Conservation (phyloP, 2,797 vertebrate genomes). For the Pangasius krempfi region DNA sequence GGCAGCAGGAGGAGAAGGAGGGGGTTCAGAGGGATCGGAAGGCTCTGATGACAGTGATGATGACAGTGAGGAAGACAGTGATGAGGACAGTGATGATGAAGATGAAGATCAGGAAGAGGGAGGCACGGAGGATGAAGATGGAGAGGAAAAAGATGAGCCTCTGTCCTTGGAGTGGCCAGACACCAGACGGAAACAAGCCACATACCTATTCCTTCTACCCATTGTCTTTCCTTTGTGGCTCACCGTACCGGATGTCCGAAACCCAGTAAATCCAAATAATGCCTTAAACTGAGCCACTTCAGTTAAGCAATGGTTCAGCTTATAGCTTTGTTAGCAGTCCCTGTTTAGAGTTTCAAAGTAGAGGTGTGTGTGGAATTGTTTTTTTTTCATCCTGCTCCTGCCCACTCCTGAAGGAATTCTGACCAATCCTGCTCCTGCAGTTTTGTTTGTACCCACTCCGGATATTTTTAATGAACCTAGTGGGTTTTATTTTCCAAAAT, state of each 20-base stretch:
- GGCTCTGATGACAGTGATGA: conserved; percentile 64
- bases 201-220: conserved; percentile 90
- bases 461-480: background rate
- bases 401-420: background rate
- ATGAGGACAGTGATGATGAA: conserved; percentile 70
- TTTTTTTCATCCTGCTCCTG: background rate
- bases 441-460: background rate
- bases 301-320: background rate
- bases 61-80: conserved; percentile 57
- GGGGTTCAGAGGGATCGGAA: conserved; percentile 63
- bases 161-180: conserved; percentile 92
- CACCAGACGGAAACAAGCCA: conserved; percentile 83
- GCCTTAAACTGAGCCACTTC: background rate
- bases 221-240: conserved; percentile 94
- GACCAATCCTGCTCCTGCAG: background rate
- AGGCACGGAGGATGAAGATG: conserved; percentile 66
- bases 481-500: background rate
- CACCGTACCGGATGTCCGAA: conserved; percentile 91
- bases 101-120: conserved; percentile 47
- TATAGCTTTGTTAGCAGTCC: background rate
- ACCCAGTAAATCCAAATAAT: conserved; percentile 75
- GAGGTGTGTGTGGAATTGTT: background rate
- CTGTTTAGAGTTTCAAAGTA: background rate
- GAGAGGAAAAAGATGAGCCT: conserved; percentile 79
- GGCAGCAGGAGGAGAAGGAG: conserved; percentile 60